A percentile compares a stretch with the other conserved stretches of the same genome.
phyloP scores from a whole-genome alignment of 2,797 vertebrate genomes.

The Mionectes olivaceus region DNA sequence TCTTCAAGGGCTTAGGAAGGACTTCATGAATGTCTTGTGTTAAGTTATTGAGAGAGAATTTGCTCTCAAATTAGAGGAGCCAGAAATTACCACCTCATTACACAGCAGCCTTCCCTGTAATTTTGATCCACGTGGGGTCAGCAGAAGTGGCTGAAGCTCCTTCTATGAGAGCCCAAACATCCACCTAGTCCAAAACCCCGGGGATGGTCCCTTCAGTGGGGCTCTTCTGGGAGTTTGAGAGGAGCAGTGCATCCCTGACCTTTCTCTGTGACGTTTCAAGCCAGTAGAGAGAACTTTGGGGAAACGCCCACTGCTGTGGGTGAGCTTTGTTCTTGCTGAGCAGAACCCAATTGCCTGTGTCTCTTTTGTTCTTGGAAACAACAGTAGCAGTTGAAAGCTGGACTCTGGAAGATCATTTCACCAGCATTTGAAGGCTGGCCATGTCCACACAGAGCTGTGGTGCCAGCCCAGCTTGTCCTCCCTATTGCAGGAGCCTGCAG shows the following conservation, averaged over 20 bases:
- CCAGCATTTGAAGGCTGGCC: background rate
- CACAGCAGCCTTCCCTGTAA: background rate
- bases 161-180: background rate
- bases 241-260: background rate
- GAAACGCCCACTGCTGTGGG: background rate
- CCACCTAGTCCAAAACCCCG: background rate
- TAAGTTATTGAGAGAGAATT: background rate
- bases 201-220: background rate
- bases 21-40: background rate
- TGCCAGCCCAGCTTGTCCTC: constrained; percentile 16
- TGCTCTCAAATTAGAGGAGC: background rate
- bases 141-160: background rate
- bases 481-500: background rate
- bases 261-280: background rate
- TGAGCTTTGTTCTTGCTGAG: background rate
- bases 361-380: background rate
- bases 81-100: background rate
- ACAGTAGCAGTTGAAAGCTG: background rate
- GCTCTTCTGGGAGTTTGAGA: background rate
- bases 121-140: background rate
- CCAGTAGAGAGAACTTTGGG: background rate
- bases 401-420: background rate
- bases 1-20: background rate
- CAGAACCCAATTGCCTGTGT: background rate
- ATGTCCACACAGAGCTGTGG: background rate